Conservation (phyloP, 2,797 vertebrate species). For the Macroramphosus scolopax region DNA sequence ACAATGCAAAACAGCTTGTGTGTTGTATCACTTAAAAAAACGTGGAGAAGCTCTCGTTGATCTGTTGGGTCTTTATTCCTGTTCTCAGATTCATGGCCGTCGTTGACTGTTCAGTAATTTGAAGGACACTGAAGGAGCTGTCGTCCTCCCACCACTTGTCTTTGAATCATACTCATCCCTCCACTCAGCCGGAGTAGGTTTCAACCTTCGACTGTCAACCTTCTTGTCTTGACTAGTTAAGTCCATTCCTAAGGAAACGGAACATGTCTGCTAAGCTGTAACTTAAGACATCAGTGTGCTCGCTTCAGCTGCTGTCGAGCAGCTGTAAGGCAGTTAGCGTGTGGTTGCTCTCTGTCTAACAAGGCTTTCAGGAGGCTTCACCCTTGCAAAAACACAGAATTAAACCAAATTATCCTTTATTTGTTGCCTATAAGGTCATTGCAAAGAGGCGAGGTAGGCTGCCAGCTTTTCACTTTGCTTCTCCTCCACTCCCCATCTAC, state of each 20-base stretch:
- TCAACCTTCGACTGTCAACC: conserved; percentile 53
- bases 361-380: conserved; percentile 57
- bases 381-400: conserved; percentile 57
- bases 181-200: conserved; percentile 62
- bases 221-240: conserved; percentile 75
- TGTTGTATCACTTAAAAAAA: conserved; percentile 2
- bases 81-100: conserved; percentile 2
- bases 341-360: conserved; percentile 40
- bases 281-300: conserved; percentile 62
- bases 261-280: conserved; percentile 67
- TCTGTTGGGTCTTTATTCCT: not conserved
- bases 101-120: conserved; percentile 44
- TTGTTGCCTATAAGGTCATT: conserved; percentile 83
- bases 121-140: conserved; percentile 33
- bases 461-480: conserved; percentile 69
- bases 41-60: not conserved
- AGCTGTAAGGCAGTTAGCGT: conserved; percentile 57
- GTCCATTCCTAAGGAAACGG: conserved; percentile 66
- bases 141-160: conserved; percentile 58
- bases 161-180: conserved; percentile 67
- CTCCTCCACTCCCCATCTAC: conserved; percentile 53
- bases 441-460: conserved; percentile 78
- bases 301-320: conserved; percentile 68
- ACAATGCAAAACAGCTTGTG: conserved; percentile 19
- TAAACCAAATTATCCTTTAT: conserved; percentile 76